Evolutionary conservation across 2,797 vertebrate species (phyloP), one percentile per base, ranked within the genome.

Genomic region (Poecile montanus): DNA sequence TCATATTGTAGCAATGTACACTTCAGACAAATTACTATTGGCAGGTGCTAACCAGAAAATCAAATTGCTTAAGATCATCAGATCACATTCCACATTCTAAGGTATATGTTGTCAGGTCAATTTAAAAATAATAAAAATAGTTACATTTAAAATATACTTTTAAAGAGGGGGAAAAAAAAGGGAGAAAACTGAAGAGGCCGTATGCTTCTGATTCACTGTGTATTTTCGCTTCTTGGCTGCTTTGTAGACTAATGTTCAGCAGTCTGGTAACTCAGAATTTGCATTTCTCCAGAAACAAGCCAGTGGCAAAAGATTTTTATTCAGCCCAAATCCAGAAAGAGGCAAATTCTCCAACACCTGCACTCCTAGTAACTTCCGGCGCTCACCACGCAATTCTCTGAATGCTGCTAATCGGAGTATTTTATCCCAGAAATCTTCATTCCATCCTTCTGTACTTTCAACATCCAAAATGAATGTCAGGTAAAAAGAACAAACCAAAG

Each of bases 381-480:
- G 65, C 76, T 95, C 97, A 8, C 97, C 97, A 34, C 67, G 60
- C 53, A 79, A 18, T 45, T 95, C 97, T 53, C 57, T 42, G 19
- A 95, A 79, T 0, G 1, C 82, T 5, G 92, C 95, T 25, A 98
- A 57, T 40, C 98, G 73, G 88, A 96, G 96, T 14, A 89, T 96
- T 23, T 70, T 91, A 53, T 97, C 98, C 73, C 96, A 91, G n/a
- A 98, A 95, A 3, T 81, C 95, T 53, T 81, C 93, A 0, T 98
- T 98, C 95, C 98, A 95, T 80, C 98, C 98, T 10, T 97, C 98
- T 8, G 93, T 98, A 19, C 90, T 98, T 70, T 99, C 98, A 34
- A 97, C 98, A 42, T 97, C 98, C 79, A 99, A 98, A 97, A 98
- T 99, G 97, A 99, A 98, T 4, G 98, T 99, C 94, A 98, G 98